These are phyloP conservation scores for Stenopsyche tienmushanensis DNA, from an alignment of 1,140 invertebrate species.

Conservation along the genomic window DNA sequence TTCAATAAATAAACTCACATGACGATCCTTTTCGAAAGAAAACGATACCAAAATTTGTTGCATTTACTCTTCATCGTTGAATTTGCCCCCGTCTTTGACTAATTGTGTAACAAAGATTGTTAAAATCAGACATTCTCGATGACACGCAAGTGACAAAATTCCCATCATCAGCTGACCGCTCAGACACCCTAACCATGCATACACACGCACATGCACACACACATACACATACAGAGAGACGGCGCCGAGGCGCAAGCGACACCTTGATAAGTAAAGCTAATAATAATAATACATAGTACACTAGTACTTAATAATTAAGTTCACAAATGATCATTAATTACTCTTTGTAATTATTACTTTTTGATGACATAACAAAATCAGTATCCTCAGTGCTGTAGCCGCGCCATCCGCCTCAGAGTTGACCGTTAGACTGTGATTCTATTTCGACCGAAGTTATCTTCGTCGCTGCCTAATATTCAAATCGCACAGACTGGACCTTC, in stretches of 20 bases:
- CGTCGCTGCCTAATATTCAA: conserved; percentile 1
- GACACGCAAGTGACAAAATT: conserved; percentile 7
- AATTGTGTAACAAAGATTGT: no score
- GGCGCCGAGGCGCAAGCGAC: conserved; percentile 38
- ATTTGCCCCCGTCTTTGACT: no score
- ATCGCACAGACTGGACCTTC: no score
- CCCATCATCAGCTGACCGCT: conserved; percentile 29
- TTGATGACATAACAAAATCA: conserved; percentile 28
- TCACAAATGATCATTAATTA: conserved; percentile 37
- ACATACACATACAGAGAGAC: conserved; percentile 36
- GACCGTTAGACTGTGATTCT: conserved; percentile 8
- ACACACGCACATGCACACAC: conserved; percentile 25
- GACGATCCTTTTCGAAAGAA: not conserved
- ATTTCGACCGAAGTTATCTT: conserved; percentile 10
- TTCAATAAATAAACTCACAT: not conserved
- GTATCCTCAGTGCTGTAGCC: conserved; percentile 26
- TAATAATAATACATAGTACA: conserved; percentile 41
- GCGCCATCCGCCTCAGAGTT: conserved; percentile 18
- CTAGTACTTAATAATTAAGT: conserved; percentile 39
- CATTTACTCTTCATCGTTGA: not conserved
- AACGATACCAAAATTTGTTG: not conserved
- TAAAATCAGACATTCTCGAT: no score
- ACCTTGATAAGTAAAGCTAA: conserved; percentile 39
- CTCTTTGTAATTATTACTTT: conserved; percentile 25
- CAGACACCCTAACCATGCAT: conserved; percentile 19